A percentile compares a stretch with the other conserved stretches of the same genome.
phyloP scores from a whole-genome alignment of 2,797 vertebrate genomes.

The Luscinia luscinia region DNA sequence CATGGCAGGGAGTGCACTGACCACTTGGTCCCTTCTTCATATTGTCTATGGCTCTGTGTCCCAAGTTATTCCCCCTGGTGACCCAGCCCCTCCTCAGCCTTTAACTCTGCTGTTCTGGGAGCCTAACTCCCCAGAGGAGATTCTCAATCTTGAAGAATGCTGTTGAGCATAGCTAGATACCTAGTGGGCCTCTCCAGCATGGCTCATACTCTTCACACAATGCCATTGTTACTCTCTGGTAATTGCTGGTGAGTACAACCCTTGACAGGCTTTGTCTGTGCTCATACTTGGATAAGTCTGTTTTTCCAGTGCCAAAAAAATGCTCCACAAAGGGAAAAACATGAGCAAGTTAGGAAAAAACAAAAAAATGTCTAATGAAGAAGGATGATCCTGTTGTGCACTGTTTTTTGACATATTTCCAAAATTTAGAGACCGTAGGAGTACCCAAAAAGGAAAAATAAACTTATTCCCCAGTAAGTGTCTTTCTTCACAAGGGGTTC shows the following conservation, averaged over 20 bases:
- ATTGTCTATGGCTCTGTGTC: not conserved
- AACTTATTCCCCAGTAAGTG: not conserved
- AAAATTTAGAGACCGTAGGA: conserved; percentile 18
- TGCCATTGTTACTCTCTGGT: not conserved
- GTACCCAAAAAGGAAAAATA: conserved; percentile 9
- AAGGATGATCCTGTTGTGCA: conserved; percentile 10
- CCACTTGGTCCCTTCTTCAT: not conserved
- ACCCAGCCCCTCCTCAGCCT: not conserved
- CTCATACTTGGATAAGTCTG: not conserved
- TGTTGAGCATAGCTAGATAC: fast-evolving
- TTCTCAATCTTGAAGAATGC: fast-evolving
- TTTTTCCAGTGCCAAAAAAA: not conserved
- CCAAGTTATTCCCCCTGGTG: not conserved
- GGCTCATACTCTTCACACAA: not conserved
- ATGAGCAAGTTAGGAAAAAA: not conserved
- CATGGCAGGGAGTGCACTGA: not conserved
- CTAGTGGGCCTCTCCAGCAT: not conserved
- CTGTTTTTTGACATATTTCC: conserved; percentile 5
- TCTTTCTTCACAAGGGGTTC: conserved; percentile 9
- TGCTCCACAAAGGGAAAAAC: conserved; percentile 5
- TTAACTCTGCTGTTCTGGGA: not conserved
- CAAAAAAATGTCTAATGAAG: not conserved
- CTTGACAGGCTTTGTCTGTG: not conserved
- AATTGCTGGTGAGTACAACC: not conserved
- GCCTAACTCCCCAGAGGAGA: not conserved